phyloP scores from a whole-genome alignment of 1,140 invertebrate genomes.

The Babylonia areolata region DNA sequence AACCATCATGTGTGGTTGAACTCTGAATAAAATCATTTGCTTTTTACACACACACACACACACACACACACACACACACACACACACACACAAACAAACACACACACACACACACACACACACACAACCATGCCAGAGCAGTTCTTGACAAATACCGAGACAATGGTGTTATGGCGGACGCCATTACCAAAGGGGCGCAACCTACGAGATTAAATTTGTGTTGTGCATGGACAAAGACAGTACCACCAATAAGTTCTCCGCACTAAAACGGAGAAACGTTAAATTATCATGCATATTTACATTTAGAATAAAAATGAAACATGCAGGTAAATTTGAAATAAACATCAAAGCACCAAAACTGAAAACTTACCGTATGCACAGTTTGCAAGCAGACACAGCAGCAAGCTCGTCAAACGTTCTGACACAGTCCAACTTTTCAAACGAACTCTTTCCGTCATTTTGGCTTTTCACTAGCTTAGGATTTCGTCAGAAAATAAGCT shows the following conservation, averaged over 20 bases:
- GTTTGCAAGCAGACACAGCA: slow-evolving; percentile 76
- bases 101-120: slow-evolving; percentile 6
- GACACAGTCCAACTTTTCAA: slow-evolving; percentile 35
- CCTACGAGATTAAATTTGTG: neutral
- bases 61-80: neutral
- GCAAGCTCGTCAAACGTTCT: neutral
- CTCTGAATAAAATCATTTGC: too few relatives aligned
- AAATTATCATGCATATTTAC: neutral
- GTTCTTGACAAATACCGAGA: slow-evolving; percentile 33
- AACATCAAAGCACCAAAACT: slow-evolving; percentile 74
- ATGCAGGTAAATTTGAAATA: neutral
- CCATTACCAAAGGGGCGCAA: slow-evolving; percentile 40
- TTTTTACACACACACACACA: slow-evolving; percentile 24
- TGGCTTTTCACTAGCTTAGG: slow-evolving; percentile 13
- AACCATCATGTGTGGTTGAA: too few relatives aligned
- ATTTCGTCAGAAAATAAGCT: neutral
- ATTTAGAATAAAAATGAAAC: neutral
- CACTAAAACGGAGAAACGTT: neutral
- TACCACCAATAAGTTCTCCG: neutral
- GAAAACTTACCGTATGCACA: slow-evolving; percentile 97
- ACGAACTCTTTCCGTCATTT: slow-evolving; percentile 32
- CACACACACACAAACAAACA: neutral
- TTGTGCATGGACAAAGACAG: neutral
- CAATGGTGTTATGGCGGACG: slow-evolving; percentile 39
- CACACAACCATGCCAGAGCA: neutral